phyloP scores from a whole-genome alignment of 2,888 invertebrate species.

The Nemurella pictetii region DNA sequence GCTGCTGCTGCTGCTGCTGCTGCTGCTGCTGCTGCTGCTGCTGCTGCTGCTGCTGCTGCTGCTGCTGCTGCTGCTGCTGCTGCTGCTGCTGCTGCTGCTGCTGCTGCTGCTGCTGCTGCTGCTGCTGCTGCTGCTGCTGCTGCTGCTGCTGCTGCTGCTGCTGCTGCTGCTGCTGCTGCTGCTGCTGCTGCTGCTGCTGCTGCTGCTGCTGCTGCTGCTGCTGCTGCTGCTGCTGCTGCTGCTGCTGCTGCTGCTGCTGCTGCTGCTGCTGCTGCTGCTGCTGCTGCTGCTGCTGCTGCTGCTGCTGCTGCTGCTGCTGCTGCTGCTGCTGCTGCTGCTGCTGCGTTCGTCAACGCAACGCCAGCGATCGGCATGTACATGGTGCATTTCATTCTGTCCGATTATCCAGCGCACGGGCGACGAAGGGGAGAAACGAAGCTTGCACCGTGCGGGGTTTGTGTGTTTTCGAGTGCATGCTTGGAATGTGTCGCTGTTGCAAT shows the following conservation, averaged over 20 bases:
- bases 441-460: too few species aligned
- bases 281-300: conserved; percentile 1
- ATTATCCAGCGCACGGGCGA: too few species aligned
- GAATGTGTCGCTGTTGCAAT: too few species aligned
- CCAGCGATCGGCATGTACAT: too few species aligned
- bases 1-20: conserved; percentile 4
- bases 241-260: not conserved
- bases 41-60: conserved; percentile 4
- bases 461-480: too few species aligned
- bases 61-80: conserved; percentile 4
- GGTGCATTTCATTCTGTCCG: too few species aligned
- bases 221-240: conserved; percentile 1
- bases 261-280: not conserved
- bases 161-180: conserved; percentile 4
- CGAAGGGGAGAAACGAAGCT: too few species aligned
- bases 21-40: conserved; percentile 4
- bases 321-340: not conserved
- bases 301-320: not conserved
- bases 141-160: conserved; percentile 4
- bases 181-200: conserved; percentile 4
- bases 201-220: not conserved
- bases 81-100: conserved; percentile 4
- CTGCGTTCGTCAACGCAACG: not conserved
- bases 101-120: conserved; percentile 4
- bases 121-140: conserved; percentile 4